These are phyloP conservation scores for Drosophila multiciliata DNA, from an alignment of 2,888 invertebrate genomes.

Conservation along the genomic window DNA sequence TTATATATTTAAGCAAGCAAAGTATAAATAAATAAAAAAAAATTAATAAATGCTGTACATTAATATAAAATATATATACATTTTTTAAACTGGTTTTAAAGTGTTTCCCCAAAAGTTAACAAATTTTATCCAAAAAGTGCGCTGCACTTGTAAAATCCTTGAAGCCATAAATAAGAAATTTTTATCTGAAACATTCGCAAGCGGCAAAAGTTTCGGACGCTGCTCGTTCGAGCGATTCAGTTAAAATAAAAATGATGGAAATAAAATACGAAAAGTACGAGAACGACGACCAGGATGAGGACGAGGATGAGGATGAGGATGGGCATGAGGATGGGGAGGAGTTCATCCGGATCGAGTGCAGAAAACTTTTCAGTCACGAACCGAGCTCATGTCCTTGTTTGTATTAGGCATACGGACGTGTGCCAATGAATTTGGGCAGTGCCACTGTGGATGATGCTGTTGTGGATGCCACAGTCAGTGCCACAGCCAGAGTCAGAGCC, in stretches of 20 bases:
- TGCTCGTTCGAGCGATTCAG: slow-evolving; percentile 66
- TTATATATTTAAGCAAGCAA: neutral
- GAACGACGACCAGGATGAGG: neutral
- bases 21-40: neutral
- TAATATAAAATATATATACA: neutral
- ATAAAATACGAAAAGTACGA: slow-evolving; percentile 77
- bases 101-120: slow-evolving; percentile 17
- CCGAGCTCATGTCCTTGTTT: slow-evolving; percentile 82
- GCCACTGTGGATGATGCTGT: slow-evolving; percentile 3
- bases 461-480: neutral
- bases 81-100: slow-evolving; percentile 15
- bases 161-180: slow-evolving; percentile 81
- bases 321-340: slow-evolving; percentile 7
- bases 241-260: slow-evolving; percentile 78
- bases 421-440: slow-evolving; percentile 69
- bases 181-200: slow-evolving; percentile 73
- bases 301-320: slow-evolving; percentile 49
- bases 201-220: slow-evolving; percentile 71
- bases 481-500: neutral
- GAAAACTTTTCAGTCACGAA: slow-evolving; percentile 81
- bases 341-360: slow-evolving; percentile 58
- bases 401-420: slow-evolving; percentile 78
- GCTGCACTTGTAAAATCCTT: slow-evolving; percentile 68
- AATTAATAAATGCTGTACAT: neutral
- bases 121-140: slow-evolving; percentile 54